Evolutionary conservation across 2,888 invertebrate species (phyloP).

Genomic region (Lacanobia oleracea): DNA sequence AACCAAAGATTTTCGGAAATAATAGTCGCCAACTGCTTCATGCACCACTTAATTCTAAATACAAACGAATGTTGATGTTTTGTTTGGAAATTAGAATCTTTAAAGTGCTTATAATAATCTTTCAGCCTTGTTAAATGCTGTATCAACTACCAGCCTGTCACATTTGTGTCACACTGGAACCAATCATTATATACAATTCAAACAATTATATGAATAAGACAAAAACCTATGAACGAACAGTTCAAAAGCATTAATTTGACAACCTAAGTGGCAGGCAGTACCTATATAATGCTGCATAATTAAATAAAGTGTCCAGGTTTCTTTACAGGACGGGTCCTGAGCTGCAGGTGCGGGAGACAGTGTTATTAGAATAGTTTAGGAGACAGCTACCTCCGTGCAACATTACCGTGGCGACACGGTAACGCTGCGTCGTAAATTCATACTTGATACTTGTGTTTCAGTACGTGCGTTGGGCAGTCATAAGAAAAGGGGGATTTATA

Average conservation of each 20-base stretch:
- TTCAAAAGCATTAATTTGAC: too few relatives aligned
- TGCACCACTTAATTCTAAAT: neutral
- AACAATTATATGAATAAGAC: too few relatives aligned
- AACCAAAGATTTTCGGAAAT: neutral
- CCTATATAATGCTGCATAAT: slow-evolving; percentile 1
- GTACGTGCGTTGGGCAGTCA: too few relatives aligned
- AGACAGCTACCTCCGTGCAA: slow-evolving; percentile 8
- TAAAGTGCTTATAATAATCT: too few relatives aligned
- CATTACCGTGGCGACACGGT: neutral
- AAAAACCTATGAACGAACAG: too few relatives aligned
- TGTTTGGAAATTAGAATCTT: too few relatives aligned
- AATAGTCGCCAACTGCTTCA: neutral
- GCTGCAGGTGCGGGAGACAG: slow-evolving; percentile 26
- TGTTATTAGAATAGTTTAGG: slow-evolving; percentile 30
- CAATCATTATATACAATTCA: too few relatives aligned
- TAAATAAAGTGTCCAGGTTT: slow-evolving; percentile 20
- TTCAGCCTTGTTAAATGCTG: neutral
- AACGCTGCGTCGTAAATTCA: neutral
- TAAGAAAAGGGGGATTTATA: neutral
- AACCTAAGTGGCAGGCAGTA: too few relatives aligned
- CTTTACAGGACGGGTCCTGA: neutral
- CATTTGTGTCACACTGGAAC: too few relatives aligned
- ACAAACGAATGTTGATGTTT: too few relatives aligned
- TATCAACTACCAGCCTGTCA: neutral
- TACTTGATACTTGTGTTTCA: neutral